A percentile compares a stretch with the other conserved stretches of the same genome.
phyloP scores from a whole-genome alignment of 1,140 invertebrate species.

The Lasioglossum baleicum region DNA sequence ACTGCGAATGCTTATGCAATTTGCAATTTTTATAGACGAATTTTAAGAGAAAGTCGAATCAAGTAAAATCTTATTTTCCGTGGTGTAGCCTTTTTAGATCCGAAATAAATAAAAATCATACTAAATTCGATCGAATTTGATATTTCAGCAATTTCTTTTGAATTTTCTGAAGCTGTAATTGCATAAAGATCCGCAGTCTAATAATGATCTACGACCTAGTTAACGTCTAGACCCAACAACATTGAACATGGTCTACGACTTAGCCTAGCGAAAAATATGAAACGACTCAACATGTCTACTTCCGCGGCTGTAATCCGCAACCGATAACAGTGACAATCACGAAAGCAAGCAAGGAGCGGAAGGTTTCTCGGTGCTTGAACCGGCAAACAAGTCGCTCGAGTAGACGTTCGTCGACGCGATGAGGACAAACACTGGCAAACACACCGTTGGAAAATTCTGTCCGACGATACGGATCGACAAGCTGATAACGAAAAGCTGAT shows the following conservation, averaged over 20 bases:
- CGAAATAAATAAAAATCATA: too few species aligned
- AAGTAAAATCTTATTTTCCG: too few species aligned
- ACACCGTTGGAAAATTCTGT: neutral
- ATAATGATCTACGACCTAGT: too few species aligned
- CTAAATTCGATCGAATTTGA: too few species aligned
- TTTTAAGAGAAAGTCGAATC: too few species aligned
- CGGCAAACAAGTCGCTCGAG: neutral
- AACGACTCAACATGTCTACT: neutral
- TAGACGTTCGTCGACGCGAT: constrained; percentile 1
- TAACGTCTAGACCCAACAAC: too few species aligned
- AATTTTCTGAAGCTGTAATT: too few species aligned
- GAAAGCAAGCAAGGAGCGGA: neutral
- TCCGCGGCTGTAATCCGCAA: neutral
- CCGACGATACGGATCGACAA: neutral
- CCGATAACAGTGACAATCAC: constrained; percentile 10
- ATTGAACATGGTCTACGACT: neutral
- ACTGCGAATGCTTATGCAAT: too few species aligned
- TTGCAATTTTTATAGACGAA: too few species aligned
- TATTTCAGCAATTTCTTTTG: too few species aligned
- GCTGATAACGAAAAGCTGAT: neutral
- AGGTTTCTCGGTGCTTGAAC: neutral
- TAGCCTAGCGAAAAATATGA: neutral
- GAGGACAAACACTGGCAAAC: neutral
- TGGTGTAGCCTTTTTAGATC: too few species aligned
- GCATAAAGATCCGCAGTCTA: too few species aligned